Evolutionary conservation across 2,888 invertebrate species (phyloP).

Genomic region (Adelphocoris suturalis): DNA sequence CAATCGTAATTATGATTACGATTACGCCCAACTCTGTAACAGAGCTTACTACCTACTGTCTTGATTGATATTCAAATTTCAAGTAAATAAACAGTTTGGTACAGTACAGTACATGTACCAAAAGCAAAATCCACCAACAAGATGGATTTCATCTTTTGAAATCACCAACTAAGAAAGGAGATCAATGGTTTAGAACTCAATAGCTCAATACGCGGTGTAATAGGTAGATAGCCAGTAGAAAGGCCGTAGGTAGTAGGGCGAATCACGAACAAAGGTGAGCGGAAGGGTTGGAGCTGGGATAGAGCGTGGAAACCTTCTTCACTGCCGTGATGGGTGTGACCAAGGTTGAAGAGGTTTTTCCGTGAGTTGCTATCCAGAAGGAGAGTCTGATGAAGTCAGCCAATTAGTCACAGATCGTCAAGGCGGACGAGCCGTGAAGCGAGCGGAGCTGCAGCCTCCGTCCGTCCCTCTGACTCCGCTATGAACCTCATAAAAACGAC

Average conservation of each 20-base stretch:
- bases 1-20: too few species aligned
- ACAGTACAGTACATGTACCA: too few species aligned
- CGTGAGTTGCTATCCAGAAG: conserved; percentile 25
- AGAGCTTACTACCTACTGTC: too few species aligned
- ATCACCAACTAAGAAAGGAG: too few species aligned
- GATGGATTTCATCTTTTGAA: too few species aligned
- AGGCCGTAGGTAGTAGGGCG: background rate
- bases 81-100: too few species aligned
- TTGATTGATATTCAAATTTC: too few species aligned
- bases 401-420: conserved; percentile 44
- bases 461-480: background rate
- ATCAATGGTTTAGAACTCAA: too few species aligned
- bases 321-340: conserved; percentile 41
- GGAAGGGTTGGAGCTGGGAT: conserved; percentile 5
- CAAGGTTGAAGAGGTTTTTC: conserved; percentile 44
- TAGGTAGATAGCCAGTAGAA: too few species aligned
- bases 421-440: conserved; percentile 32
- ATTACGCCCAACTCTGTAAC: too few species aligned
- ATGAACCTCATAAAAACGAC: background rate
- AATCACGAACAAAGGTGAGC: conserved; percentile 37
- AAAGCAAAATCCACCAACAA: too few species aligned
- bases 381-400: conserved; percentile 42
- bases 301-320: conserved; percentile 39
- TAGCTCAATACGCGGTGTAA: too few species aligned
- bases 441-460: background rate